Conservation (phyloP, 2,113 vertebrate species). For the Neotragus moschatus region DNA sequence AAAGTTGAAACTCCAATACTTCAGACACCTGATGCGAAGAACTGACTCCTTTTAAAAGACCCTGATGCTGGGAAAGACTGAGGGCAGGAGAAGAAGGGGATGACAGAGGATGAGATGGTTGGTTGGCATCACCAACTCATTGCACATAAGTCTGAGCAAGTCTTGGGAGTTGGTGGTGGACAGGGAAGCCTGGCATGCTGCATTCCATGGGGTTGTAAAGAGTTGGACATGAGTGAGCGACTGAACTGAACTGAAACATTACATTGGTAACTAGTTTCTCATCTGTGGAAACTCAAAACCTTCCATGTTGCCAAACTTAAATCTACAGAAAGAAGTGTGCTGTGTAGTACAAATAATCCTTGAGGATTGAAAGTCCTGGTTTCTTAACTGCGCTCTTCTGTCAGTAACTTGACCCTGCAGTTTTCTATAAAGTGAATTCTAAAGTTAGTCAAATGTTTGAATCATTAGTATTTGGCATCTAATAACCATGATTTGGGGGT, state of each 20-base stretch:
- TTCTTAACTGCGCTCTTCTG: neutral
- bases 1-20: neutral
- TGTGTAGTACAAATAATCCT: neutral
- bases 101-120: neutral
- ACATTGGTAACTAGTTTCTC: neutral
- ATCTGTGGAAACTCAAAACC: neutral
- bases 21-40: rapidly evolving
- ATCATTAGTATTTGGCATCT: neutral
- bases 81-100: neutral
- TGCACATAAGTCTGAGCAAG: neutral
- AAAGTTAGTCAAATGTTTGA: neutral
- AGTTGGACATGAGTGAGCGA: rapidly evolving
- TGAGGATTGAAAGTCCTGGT: neutral
- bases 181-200: neutral
- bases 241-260: neutral
- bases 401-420: neutral
- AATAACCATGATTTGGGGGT: neutral
- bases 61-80: neutral
- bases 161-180: neutral
- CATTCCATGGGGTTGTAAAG: neutral
- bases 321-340: neutral
- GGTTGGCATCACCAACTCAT: neutral
- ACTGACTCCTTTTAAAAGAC: neutral
- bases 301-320: neutral
- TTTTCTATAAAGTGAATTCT: neutral